Conservation (phyloP, 1,140 invertebrate species). For the Musca domestica region DNA sequence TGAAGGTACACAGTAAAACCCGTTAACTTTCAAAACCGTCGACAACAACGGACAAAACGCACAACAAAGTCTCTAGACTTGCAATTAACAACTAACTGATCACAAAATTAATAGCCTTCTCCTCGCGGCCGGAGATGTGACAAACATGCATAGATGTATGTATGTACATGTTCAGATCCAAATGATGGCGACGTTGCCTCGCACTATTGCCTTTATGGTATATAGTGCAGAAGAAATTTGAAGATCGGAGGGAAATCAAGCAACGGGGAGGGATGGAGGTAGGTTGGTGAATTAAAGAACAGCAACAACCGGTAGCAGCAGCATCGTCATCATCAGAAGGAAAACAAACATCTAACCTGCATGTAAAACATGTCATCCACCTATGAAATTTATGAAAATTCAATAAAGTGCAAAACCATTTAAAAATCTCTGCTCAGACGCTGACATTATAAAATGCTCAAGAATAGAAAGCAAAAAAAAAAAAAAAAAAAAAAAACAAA, state of each 20-base stretch:
- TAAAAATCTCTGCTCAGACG: too few relatives aligned
- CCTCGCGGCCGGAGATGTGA: neutral
- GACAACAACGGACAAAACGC: neutral
- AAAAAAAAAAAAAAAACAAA: neutral
- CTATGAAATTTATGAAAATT: slow-evolving; percentile 11
- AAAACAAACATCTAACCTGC: neutral
- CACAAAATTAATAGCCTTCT: neutral
- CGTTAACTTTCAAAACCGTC: neutral
- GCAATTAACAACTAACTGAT: slow-evolving; percentile 2
- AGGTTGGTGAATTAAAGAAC: neutral
- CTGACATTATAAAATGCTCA: neutral
- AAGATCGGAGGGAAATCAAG: too few relatives aligned
- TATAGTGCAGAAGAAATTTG: too few relatives aligned
- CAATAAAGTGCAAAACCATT: neutral
- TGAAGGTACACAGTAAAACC: too few relatives aligned
- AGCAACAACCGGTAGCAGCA: neutral
- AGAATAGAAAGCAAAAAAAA: too few relatives aligned
- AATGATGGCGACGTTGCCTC: neutral
- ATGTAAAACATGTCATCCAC: neutral
- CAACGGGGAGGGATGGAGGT: too few relatives aligned
- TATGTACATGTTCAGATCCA: neutral
- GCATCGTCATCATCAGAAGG: neutral
- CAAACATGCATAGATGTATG: neutral
- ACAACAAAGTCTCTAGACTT: neutral
- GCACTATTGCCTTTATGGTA: neutral